Evolutionary conservation across 1,140 invertebrate genomes (phyloP).

Genomic region (Zaprionus ornatus): DNA sequence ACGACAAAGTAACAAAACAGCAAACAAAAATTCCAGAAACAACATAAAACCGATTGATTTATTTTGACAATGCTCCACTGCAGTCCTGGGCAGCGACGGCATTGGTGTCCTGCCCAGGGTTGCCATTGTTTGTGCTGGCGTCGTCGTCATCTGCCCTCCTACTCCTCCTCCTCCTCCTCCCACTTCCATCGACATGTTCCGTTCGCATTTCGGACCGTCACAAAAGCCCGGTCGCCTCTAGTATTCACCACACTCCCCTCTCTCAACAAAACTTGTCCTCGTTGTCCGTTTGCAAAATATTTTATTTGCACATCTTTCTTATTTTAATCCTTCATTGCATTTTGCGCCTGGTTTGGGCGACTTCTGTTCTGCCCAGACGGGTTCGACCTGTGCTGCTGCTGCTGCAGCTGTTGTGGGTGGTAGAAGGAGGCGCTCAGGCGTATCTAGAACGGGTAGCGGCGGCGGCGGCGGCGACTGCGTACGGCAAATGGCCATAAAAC

Average conservation of each 20-base stretch:
- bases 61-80: constrained; percentile 80
- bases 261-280: constrained; percentile 64
- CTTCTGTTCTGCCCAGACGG: constrained; percentile 19
- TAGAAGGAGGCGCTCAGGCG: neutral
- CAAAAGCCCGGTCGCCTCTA: constrained; percentile 11
- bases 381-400: neutral
- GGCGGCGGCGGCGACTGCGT: neutral
- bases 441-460: neutral
- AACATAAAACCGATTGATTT: constrained; percentile 83
- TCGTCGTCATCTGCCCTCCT: neutral
- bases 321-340: constrained; percentile 83
- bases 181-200: constrained; percentile 61
- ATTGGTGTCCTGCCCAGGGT: neutral
- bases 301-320: constrained; percentile 82
- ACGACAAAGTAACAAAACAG: constrained; percentile 72
- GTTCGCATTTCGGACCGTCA: constrained; percentile 73
- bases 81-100: constrained; percentile 35
- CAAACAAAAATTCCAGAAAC: constrained; percentile 81
- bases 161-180: neutral
- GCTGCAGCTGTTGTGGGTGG: neutral
- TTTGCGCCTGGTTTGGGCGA: constrained; percentile 40
- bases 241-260: neutral
- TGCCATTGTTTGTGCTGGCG: constrained; percentile 28
- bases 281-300: constrained; percentile 75
- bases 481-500: constrained; percentile 56